phyloP scores from a whole-genome alignment of 2,888 invertebrate genomes.

The Amiota communis region DNA sequence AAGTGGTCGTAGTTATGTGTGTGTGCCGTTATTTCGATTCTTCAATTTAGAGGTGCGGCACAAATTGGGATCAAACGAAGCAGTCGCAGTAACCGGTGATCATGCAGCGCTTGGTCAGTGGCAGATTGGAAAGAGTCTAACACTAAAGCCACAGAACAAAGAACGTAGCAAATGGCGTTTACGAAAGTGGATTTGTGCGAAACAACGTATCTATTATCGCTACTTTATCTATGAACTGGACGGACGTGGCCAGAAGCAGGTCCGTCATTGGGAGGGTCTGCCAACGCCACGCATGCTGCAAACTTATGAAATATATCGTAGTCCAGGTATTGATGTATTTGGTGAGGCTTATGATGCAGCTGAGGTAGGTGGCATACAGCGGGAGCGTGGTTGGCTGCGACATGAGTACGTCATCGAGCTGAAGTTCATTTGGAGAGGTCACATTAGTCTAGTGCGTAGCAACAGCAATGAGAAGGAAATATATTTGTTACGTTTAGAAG shows the following conservation, averaged over 20 bases:
- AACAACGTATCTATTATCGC: constrained; percentile 73
- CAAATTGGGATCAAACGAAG: constrained; percentile 77
- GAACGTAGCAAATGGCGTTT: constrained; percentile 77
- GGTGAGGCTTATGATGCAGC: constrained; percentile 53
- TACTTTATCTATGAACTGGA: constrained; percentile 63
- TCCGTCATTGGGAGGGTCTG: constrained; percentile 71
- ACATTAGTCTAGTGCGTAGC: constrained; percentile 78
- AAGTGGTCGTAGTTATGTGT: constrained; percentile 52
- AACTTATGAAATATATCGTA: constrained; percentile 57
- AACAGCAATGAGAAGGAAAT: constrained; percentile 14
- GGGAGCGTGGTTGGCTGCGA: constrained; percentile 85
- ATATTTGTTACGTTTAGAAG: constrained; percentile 37
- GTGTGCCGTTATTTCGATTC: constrained; percentile 61
- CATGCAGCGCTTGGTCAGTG: constrained; percentile 81
- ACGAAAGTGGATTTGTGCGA: constrained; percentile 77
- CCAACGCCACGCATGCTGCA: constrained; percentile 74
- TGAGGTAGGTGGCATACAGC: constrained; percentile 58
- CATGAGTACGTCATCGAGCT: constrained; percentile 85
- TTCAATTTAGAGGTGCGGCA: constrained; percentile 71
- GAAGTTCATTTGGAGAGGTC: constrained; percentile 79
- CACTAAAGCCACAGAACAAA: constrained; percentile 59
- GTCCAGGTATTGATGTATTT: constrained; percentile 55
- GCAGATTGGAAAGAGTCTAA: constrained; percentile 77
- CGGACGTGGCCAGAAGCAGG: constrained; percentile 55
- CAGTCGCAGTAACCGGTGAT: constrained; percentile 82